A percentile compares a stretch with the other conserved stretches of the same genome.
phyloP scores from a whole-genome alignment of 2,888 invertebrate genomes.

The Chelonus formosanus region DNA sequence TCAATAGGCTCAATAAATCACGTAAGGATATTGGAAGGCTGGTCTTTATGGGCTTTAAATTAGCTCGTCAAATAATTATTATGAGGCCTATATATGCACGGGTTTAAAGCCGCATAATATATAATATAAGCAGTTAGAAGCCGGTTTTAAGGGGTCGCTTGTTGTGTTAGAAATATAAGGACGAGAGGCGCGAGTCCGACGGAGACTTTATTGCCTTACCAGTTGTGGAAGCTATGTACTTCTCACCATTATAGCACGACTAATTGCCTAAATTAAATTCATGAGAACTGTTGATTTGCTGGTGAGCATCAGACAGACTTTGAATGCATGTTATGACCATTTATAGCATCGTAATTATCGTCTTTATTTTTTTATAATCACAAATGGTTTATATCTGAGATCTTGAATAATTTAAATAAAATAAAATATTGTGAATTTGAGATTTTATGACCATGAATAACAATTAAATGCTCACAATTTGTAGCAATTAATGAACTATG shows the following conservation, averaged over 20 bases:
- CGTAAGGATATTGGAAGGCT: too few relatives aligned
- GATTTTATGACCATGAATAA: too few relatives aligned
- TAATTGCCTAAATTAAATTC: constrained; percentile 33
- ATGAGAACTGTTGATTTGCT: neutral
- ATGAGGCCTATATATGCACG: constrained; percentile 23
- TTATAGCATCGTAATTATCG: too few relatives aligned
- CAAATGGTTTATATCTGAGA: too few relatives aligned
- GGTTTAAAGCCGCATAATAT: constrained; percentile 36
- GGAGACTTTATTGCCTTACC: constrained; percentile 31
- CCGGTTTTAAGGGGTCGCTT: constrained; percentile 28
- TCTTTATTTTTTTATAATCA: too few relatives aligned
- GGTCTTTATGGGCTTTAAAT: constrained; percentile 41
- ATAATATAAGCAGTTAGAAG: constrained; percentile 33
- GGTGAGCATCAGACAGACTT: too few relatives aligned
- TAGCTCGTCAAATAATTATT: constrained; percentile 43
- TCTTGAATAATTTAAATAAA: too few relatives aligned
- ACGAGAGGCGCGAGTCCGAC: constrained; percentile 3
- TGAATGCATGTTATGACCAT: too few relatives aligned
- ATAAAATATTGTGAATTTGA: too few relatives aligned
- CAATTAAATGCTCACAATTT: too few relatives aligned
- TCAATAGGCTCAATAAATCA: too few relatives aligned
- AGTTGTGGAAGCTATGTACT: constrained; percentile 33
- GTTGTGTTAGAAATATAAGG: constrained; percentile 27
- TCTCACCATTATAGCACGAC: constrained; percentile 25
- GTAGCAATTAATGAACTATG: too few relatives aligned